Conservation (phyloP, 2,888 invertebrate species). For the Microplitis manilae region DNA sequence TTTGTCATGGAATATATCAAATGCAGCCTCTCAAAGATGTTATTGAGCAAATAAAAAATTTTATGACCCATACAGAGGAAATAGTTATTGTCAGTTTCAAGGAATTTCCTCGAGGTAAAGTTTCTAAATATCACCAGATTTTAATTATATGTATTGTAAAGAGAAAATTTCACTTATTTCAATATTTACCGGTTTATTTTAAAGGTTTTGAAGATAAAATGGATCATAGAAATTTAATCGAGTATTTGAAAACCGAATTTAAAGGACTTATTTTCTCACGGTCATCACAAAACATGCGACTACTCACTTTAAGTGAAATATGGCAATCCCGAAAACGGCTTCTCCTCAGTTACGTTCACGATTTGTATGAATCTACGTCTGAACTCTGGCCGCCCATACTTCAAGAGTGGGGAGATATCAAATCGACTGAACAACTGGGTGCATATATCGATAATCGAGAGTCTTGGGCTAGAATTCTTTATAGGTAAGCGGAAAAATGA, state of each 20-base stretch:
- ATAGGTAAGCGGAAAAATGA: too few species aligned
- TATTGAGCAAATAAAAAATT: conserved; percentile 72
- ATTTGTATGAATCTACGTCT: neutral
- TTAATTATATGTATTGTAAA: neutral
- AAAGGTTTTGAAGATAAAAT: too few species aligned
- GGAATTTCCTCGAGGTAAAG: conserved; percentile 73
- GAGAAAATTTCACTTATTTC: too few species aligned
- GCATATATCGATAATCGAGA: too few species aligned
- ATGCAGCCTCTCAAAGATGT: conserved; percentile 71
- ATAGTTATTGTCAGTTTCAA: conserved; percentile 75
- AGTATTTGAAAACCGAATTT: neutral
- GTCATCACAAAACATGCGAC: neutral
- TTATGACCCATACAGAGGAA: conserved; percentile 74
- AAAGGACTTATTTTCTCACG: neutral
- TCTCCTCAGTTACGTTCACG: neutral
- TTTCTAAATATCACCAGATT: neutral
- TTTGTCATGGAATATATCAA: conserved; percentile 74
- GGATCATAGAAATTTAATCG: neutral
- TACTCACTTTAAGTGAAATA: conserved; percentile 4
- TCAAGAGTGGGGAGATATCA: neutral
- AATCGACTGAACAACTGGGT: neutral
- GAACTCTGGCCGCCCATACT: neutral
- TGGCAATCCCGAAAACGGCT: conserved; percentile 9
- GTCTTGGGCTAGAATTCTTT: too few species aligned
- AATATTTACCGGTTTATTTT: too few species aligned